Conservation (phyloP, 2,888 invertebrate species). For the Protodeltote pygarga region DNA sequence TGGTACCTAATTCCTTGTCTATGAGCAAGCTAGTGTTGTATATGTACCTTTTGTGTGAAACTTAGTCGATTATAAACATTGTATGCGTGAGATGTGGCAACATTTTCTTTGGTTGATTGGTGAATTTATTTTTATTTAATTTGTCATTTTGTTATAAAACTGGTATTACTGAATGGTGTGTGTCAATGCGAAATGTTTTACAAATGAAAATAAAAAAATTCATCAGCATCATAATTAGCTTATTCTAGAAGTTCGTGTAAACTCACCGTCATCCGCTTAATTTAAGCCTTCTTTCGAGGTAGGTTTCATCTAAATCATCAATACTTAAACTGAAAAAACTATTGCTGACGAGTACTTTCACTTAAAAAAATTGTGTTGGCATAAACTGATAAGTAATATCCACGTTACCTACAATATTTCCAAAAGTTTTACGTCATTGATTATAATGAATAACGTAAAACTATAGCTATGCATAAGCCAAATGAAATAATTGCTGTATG, state of each 20-base stretch:
- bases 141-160: not conserved
- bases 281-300: conserved; percentile 11
- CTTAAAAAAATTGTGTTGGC: conserved; percentile 48
- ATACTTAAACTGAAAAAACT: not conserved
- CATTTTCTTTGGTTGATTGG: too few species aligned
- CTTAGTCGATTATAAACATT: conserved; percentile 17
- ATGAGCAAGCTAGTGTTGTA: not conserved
- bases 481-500: too few species aligned
- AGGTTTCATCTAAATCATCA: conserved; percentile 1
- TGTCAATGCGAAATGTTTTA: conserved; percentile 16
- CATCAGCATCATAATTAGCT: not conserved
- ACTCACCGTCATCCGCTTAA: not conserved
- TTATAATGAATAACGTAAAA: too few species aligned
- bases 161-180: conserved; percentile 8
- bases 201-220: conserved; percentile 22
- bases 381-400: conserved; percentile 11
- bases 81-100: too few species aligned
- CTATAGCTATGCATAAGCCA: too few species aligned
- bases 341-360: conserved; percentile 41
- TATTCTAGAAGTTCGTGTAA: not conserved
- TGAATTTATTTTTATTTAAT: too few species aligned
- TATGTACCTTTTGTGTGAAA: not conserved
- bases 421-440: too few species aligned
- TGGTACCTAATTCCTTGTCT: too few species aligned
- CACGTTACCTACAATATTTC: conserved; percentile 7